Evolutionary conservation across 2,888 invertebrate species (phyloP).

Genomic region (Augiades crinisus): DNA sequence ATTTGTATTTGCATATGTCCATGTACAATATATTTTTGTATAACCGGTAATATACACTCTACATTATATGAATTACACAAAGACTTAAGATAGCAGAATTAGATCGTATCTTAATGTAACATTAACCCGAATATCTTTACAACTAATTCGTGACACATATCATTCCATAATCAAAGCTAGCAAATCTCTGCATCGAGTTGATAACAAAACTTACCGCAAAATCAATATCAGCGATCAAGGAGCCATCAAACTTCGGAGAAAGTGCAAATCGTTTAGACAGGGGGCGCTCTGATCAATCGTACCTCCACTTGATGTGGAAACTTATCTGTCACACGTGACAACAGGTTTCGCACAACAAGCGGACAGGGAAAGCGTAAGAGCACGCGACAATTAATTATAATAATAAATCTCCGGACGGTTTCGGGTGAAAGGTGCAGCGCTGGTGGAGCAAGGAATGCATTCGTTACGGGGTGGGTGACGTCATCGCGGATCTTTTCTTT

Average conservation of each 20-base stretch:
- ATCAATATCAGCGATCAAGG: too few species aligned
- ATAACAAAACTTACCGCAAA: too few species aligned
- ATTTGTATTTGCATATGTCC: too few species aligned
- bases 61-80: too few species aligned
- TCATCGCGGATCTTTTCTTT: neutral
- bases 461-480: conserved; percentile 1
- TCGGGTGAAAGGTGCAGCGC: conserved; percentile 29
- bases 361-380: conserved; percentile 28
- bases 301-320: neutral
- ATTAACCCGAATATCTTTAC: too few species aligned
- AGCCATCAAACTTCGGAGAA: conserved; percentile 10
- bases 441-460: conserved; percentile 7
- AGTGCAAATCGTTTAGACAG: neutral
- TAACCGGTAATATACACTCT: too few species aligned
- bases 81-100: too few species aligned
- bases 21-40: too few species aligned
- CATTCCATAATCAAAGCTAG: too few species aligned
- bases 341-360: conserved; percentile 24
- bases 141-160: too few species aligned
- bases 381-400: conserved; percentile 28
- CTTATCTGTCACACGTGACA: conserved; percentile 4
- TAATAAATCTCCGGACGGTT: conserved; percentile 27
- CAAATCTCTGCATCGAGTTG: too few species aligned
- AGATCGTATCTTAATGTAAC: too few species aligned
- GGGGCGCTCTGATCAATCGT: conserved; percentile 6